phyloP scores from a whole-genome alignment of 2,113 vertebrate genomes.

The Notarius quadriscutis region DNA sequence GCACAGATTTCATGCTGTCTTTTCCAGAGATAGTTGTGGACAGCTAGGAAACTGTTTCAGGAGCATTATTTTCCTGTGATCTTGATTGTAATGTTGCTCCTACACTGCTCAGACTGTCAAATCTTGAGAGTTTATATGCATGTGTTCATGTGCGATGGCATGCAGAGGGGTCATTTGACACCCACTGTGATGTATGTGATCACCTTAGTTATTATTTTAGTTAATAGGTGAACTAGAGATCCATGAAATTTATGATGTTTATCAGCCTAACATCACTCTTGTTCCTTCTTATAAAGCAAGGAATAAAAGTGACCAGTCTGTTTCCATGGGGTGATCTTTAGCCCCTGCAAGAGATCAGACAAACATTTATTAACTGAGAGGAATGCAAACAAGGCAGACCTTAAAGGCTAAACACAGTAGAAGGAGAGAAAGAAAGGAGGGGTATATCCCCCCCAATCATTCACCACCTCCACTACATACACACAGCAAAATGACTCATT shows the following conservation, averaged over 20 bases:
- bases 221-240: slow-evolving; percentile 49
- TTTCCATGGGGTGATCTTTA: slow-evolving; percentile 61
- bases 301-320: slow-evolving; percentile 27
- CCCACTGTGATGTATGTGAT: slow-evolving; percentile 22
- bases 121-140: background rate
- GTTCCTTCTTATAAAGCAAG: slow-evolving; percentile 53
- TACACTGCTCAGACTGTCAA: background rate
- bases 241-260: slow-evolving; percentile 50
- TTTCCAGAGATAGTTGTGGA: slow-evolving; percentile 11
- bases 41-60: background rate
- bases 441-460: background rate
- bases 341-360: slow-evolving; percentile 66
- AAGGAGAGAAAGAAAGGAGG: slow-evolving; percentile 39
- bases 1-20: slow-evolving; percentile 15
- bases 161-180: background rate
- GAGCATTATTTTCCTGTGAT: background rate
- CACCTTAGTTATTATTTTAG: slow-evolving; percentile 36
- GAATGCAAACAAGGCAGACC: slow-evolving; percentile 76
- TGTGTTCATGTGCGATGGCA: slow-evolving; percentile 4
- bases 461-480: slow-evolving; percentile 30
- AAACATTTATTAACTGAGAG: slow-evolving; percentile 80
- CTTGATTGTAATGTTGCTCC: background rate
- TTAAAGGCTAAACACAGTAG: slow-evolving; percentile 53
- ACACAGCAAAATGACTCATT: slow-evolving; percentile 39
- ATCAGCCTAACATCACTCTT: slow-evolving; percentile 46